A percentile compares a stretch with the other conserved stretches of the same genome.
Evolutionary conservation across 1,140 invertebrate species (phyloP).

Genomic region (Drosophila equinoxialis): DNA sequence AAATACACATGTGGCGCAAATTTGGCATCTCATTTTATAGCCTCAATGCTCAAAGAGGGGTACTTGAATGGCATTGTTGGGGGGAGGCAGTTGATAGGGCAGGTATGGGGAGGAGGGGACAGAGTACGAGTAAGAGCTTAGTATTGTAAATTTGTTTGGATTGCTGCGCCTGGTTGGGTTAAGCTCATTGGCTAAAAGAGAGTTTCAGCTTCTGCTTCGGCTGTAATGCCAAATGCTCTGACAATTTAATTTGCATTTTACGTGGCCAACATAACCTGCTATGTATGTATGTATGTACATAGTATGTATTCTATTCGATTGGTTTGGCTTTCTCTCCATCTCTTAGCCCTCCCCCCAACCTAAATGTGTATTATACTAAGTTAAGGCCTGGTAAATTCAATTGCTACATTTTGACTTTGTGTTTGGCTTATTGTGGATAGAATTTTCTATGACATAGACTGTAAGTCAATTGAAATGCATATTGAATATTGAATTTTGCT

Average conservation of each 20-base stretch:
- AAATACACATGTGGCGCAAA: slow-evolving; percentile 38
- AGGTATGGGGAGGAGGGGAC: background rate
- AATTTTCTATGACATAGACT: slow-evolving; percentile 6
- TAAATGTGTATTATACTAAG: slow-evolving; percentile 31
- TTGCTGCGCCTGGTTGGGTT: slow-evolving; percentile 41
- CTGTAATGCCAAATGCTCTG: slow-evolving; percentile 62
- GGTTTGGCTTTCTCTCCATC: slow-evolving; percentile 29
- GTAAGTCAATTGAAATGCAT: slow-evolving; percentile 13
- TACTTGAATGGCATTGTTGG: background rate
- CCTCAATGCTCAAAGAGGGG: background rate
- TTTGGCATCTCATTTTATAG: slow-evolving; percentile 18
- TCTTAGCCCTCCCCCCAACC: background rate
- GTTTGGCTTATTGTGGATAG: slow-evolving; percentile 30
- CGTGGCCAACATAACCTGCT: slow-evolving; percentile 19
- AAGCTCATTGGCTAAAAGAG: slow-evolving; percentile 60
- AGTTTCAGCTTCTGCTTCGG: slow-evolving; percentile 23
- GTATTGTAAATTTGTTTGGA: slow-evolving; percentile 65
- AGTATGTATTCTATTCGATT: slow-evolving; percentile 43
- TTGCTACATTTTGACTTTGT: slow-evolving; percentile 49
- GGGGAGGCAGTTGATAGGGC: background rate
- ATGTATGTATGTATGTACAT: background rate
- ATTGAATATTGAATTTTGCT: slow-evolving; percentile 8
- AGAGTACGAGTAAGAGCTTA: slow-evolving; percentile 46
- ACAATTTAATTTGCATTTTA: slow-evolving; percentile 72
- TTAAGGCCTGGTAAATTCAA: slow-evolving; percentile 52